Conservation (phyloP, 2,113 vertebrate species). For the Eublepharis macularius region DNA sequence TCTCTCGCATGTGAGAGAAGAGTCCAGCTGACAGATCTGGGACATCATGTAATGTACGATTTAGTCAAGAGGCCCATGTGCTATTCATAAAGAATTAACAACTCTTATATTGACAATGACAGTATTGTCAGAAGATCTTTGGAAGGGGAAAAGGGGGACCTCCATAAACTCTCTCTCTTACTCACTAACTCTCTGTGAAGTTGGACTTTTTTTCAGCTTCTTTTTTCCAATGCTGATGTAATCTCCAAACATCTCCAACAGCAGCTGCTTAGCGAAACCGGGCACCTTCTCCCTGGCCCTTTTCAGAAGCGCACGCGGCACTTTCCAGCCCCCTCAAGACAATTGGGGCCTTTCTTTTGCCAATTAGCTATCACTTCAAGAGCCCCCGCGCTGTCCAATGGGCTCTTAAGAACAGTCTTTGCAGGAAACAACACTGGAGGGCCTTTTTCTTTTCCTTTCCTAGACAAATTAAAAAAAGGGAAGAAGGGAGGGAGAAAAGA, state of each 20-base stretch:
- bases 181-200: slow-evolving; percentile 77
- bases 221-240: slow-evolving; percentile 87
- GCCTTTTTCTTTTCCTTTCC: slow-evolving; percentile 26
- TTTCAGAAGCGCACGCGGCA: slow-evolving; percentile 77
- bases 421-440: slow-evolving; percentile 69
- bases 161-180: slow-evolving; percentile 65
- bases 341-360: slow-evolving; percentile 88
- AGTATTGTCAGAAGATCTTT: slow-evolving; percentile 84
- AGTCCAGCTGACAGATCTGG: slow-evolving; percentile 77
- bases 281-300: slow-evolving; percentile 74
- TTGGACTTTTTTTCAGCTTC: slow-evolving; percentile 75
- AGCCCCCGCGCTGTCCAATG: slow-evolving; percentile 81
- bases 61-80: slow-evolving; percentile 78
- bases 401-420: slow-evolving; percentile 73
- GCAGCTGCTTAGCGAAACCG: slow-evolving; percentile 92
- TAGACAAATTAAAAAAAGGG: slow-evolving; percentile 63
- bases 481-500: slow-evolving; percentile 17
- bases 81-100: slow-evolving; percentile 79
- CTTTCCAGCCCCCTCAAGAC: slow-evolving; percentile 83
- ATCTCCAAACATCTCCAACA: slow-evolving; percentile 86
- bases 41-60: slow-evolving; percentile 69
- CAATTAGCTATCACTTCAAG: slow-evolving; percentile 90
- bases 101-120: slow-evolving; percentile 86
- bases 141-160: slow-evolving; percentile 63
- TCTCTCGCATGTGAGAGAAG: slow-evolving; percentile 76